Evolutionary conservation across 2,888 invertebrate species (phyloP), one percentile per base, ranked within the genome.

Genomic region (Eulithis testata): DNA sequence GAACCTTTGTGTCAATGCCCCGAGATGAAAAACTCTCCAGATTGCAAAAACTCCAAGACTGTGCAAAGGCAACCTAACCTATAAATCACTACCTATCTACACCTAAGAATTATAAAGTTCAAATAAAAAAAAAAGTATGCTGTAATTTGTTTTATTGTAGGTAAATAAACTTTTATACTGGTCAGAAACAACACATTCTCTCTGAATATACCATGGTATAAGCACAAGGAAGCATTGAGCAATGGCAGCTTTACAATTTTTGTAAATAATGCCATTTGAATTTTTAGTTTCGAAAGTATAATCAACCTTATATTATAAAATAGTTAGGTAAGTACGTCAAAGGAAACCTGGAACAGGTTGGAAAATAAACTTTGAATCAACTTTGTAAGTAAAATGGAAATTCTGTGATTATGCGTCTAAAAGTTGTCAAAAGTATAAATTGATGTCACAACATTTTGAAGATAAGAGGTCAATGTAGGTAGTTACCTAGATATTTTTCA

Each of bases 161-260:
- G 47, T 51, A 60, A 51, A 47, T 64, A 71, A 44, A 31, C 8
- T 36, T 21, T 37, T 37, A n/a, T 63, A 65, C 58, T 60, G 14
- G 65, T 60, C 61, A 62, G 53, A 62, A 59, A 12, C 21, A 81
- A 82, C 74, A 79, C 89, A 77, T 90, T 90, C 80, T 82, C 92
- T 92, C 91, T 90, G 88, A 85, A 88, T 92, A 91, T 90, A 91
- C 80, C 69, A 12, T 2, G 66, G 80, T 90, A 91, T 91, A 91
- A 78, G 72, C 89, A 88, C 91, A 92, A 92, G 91, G 79, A 91
- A 92, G 90, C 83, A 85, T 81, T 69, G 76, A 50, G 40, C 65
- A 43, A 27, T 45, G 79, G 84, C 84, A 74, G 73, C 84, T 88
- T 91, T 89, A 88, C 88, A 68, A 47, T 9, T 1, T n/a, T 43